A percentile compares a stretch with the other conserved stretches of the same genome.
These are phyloP conservation scores for Athrips mouffetella DNA, from an alignment of 2,888 invertebrate species.

Conservation along the genomic window DNA sequence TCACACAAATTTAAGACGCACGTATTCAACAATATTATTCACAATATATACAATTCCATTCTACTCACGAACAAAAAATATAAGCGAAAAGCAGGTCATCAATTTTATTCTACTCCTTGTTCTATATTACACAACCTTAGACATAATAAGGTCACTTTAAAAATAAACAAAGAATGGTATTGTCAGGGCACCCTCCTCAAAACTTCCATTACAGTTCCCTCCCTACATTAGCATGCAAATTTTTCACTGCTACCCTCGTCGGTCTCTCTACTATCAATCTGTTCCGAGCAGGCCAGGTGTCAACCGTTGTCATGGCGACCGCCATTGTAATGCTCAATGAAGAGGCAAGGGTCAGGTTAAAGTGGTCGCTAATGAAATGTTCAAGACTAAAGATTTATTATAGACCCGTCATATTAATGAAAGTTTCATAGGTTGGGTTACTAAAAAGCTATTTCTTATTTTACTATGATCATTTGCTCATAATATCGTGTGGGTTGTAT, in stretches of 20 bases:
- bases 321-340: conserved; percentile 31
- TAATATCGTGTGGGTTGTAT: no score
- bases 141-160: not conserved
- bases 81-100: no score
- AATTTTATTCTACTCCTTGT: no score
- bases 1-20: no score
- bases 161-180: not conserved
- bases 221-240: conserved; percentile 62
- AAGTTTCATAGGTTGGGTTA: no score
- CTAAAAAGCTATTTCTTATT: no score
- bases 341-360: not conserved
- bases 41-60: no score
- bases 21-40: no score
- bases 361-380: conserved; percentile 10
- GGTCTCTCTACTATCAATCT: conserved; percentile 45
- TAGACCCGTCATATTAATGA: no score
- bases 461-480: no score
- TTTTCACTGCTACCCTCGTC: conserved; percentile 49
- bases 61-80: no score
- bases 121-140: not conserved
- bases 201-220: conserved; percentile 27
- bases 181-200: not conserved
- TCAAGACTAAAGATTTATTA: no score
- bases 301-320: conserved; percentile 48
- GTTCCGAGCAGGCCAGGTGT: conserved; percentile 49